phyloP scores from a whole-genome alignment of 2,888 invertebrate genomes.

The Steinernema hermaphroditum region DNA sequence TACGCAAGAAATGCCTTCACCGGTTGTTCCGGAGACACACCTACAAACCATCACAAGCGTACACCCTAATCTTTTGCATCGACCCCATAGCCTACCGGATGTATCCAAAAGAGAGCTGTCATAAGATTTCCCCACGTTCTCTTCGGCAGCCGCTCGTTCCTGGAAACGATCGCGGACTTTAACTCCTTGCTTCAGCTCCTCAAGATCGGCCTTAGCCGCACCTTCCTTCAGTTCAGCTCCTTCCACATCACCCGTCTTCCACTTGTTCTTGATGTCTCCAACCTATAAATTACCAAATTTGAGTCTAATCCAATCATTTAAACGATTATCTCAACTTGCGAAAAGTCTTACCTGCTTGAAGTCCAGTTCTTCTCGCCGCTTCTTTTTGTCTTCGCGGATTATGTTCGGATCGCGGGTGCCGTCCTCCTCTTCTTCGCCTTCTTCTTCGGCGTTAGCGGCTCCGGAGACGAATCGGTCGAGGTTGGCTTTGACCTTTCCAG shows the following conservation, averaged over 20 bases:
- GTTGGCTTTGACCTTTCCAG: slow-evolving; percentile 57
- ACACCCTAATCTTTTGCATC: not conserved
- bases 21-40: slow-evolving; percentile 26
- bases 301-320: too few relatives aligned
- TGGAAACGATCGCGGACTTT: slow-evolving; percentile 64
- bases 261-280: slow-evolving; percentile 65
- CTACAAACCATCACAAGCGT: not conserved
- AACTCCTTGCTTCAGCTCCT: slow-evolving; percentile 60
- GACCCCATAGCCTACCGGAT: slow-evolving; percentile 44
- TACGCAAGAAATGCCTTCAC: slow-evolving; percentile 31
- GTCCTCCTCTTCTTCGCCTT: slow-evolving; percentile 47
- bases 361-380: slow-evolving; percentile 49
- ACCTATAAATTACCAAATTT: slow-evolving; percentile 43
- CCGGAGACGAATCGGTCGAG: slow-evolving; percentile 51
- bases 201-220: slow-evolving; percentile 59
- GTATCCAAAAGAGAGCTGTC: slow-evolving; percentile 61
- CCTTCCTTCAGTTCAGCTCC: slow-evolving; percentile 59
- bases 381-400: slow-evolving; percentile 46
- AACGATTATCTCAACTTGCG: slow-evolving; percentile 18
- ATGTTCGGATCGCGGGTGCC: slow-evolving; percentile 55
- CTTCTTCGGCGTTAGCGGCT: slow-evolving; percentile 54
- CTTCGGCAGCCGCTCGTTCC: slow-evolving; percentile 47
- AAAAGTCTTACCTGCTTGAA: slow-evolving; percentile 47
- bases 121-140: slow-evolving; percentile 53
- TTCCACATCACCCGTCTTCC: slow-evolving; percentile 66